phyloP scores from a whole-genome alignment of 2,113 vertebrate species.

The Melanostigma gelatinosum region DNA sequence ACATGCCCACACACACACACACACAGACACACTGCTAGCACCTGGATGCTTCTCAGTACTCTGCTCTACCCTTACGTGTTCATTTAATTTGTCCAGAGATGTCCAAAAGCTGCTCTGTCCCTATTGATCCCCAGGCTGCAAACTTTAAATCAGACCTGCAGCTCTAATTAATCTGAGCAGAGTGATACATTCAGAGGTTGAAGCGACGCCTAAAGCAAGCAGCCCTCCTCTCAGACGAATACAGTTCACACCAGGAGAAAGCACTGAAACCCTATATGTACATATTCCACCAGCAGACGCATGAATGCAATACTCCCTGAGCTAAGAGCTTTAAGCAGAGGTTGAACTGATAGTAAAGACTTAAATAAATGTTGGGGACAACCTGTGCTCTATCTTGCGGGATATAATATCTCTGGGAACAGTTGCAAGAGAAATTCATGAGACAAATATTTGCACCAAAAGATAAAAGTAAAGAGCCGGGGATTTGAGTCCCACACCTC shows the following conservation, averaged over 20 bases:
- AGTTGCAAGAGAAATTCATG: constrained; percentile 70
- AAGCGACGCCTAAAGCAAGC: constrained; percentile 28
- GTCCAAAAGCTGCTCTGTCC: constrained; percentile 42
- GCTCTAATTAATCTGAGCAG: constrained; percentile 70
- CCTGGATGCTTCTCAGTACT: constrained; percentile 4
- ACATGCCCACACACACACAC: background rate
- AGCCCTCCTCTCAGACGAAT: constrained; percentile 12
- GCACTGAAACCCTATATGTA: constrained; percentile 24
- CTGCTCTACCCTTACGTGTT: constrained; percentile 50
- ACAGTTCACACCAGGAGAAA: constrained; percentile 34
- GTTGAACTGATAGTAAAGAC: constrained; percentile 71
- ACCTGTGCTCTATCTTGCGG: constrained; percentile 58
- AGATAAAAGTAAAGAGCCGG: constrained; percentile 73
- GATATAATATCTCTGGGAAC: constrained; percentile 66
- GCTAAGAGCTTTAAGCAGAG: constrained; percentile 61
- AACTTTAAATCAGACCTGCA: constrained; percentile 68
- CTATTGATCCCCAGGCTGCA: constrained; percentile 57
- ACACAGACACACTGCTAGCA: background rate
- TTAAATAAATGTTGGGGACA: constrained; percentile 67
- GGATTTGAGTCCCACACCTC: constrained; percentile 75
- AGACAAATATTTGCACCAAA: constrained; percentile 77
- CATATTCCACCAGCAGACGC: constrained; percentile 46
- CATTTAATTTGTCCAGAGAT: constrained; percentile 56
- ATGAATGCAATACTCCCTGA: constrained; percentile 55
- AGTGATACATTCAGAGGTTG: constrained; percentile 57